Evolutionary conservation across 2,113 vertebrate genomes (phyloP), one percentile per base, ranked within the genome.

Genomic region (Trachemys scripta): DNA sequence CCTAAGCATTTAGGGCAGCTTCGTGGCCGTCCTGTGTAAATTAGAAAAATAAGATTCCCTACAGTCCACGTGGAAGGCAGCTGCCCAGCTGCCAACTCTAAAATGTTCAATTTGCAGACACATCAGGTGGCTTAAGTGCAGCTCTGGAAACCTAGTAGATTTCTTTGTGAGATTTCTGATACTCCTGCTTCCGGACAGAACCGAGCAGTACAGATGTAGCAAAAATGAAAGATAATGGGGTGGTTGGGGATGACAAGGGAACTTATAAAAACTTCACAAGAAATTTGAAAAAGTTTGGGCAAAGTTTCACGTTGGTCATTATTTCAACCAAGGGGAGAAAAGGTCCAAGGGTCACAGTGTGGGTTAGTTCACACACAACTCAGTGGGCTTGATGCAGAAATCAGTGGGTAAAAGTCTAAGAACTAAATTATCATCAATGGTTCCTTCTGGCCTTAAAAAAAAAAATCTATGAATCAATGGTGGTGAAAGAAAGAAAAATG

Each of bases 321-420:
- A 16, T 78, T 78, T 47, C 75, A 47, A 5, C 24, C 75, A 47
- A 25, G 25, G 75, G 42, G 24, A 78, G 75, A 42, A 47, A 13
- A 13, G 6, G 24, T 45, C 13, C 75, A 45, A 27, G 19, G n/a
- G 29, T 29, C 57, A 31, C 24, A 25, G 14, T 31, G 11, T 59
- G 57, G 27, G n/a, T 72, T 72, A 10, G 19, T 38, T 42, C 19
- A 72, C 11, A 10, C 69, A 25, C 42, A 78, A 27, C 25, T 78
- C 22, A 5, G 8, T 20, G 76, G 82, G 53, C 75, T 31, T 14
- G 62, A 35, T 22, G 35, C 14, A 10, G 62, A 57, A 20, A 35
- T 91, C 2, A 0, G 3, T 0, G 0, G 35, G 72, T 59, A 92
- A 91, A 85, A 88, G 80, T 90, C 80, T 29, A 8, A 83, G 69